Base-by-base conservation (phyloP, 2,113 vertebrate genomes). In the Pedionomus torquatus region DNA sequence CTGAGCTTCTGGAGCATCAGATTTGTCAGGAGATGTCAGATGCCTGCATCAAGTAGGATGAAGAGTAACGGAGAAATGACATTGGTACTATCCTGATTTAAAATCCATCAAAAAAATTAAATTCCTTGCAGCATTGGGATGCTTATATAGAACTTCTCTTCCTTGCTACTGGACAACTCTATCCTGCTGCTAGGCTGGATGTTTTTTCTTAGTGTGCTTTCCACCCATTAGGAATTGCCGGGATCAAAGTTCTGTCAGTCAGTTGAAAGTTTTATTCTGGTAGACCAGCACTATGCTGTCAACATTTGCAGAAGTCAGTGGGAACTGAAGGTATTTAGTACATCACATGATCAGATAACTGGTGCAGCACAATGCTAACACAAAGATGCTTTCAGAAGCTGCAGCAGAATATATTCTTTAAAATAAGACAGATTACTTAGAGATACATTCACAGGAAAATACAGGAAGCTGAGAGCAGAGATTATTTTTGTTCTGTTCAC, bases 21-120 rank as follows among this genome's bases (percentile, higher is more conserved):
- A 91, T 91, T 84, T 89, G 80, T 94, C 83, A 89, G 58, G 84
- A 82, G 63, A 57, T 70, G 86, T 92, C 93, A 95, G 68, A 68
- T 75, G 41, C 75, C 60, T 82, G 55, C 77, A 95, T 57, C 60
- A 78, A 95, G 64, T 54, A 84, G 51, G 71, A 92, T 86, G 80
- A 92, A 87, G 41, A 92, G 83, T 81, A 91, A 83, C 72, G 77
- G 57, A 95, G 80, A 87, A 89, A 89, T 71, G 13, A 89, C 91
- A 91, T 75, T 89, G 80, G 61, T 87, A 49, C 69, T 90, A 89
- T 35, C 7, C 68, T 66, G 35, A 55, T 70, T 84, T 87, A 78
- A 91, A 95, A 87, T 78, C 91, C 60, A 89, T 43, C 31, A 71
- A 48, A 83, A 87, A 43, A 87, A 78, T 48, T 78, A 89, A 87